Evolutionary conservation across 2,888 invertebrate species (phyloP).

Genomic region (Drosophila buzzatii): DNA sequence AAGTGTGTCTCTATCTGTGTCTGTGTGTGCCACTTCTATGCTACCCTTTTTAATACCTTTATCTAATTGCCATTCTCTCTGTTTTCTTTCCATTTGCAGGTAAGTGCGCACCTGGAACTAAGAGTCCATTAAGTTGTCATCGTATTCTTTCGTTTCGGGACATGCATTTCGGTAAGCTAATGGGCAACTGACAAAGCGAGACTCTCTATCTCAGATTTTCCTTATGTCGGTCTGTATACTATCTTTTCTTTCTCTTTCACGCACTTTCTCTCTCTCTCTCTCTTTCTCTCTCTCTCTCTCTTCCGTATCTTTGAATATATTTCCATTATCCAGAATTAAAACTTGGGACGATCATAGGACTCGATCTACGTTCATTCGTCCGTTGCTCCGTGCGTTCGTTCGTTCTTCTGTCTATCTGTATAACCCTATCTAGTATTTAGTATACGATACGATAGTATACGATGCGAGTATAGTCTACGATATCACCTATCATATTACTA

Average conservation of each 20-base stretch:
- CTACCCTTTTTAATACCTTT: slow-evolving; percentile 34
- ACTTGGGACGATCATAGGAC: background rate
- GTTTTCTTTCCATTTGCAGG: slow-evolving; percentile 45
- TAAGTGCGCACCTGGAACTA: slow-evolving; percentile 36
- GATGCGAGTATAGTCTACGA: no score
- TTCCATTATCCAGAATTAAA: background rate
- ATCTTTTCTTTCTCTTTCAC: background rate
- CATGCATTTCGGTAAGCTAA: slow-evolving; percentile 25
- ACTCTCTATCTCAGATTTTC: background rate
- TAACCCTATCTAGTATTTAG: background rate
- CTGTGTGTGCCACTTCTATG: slow-evolving; percentile 10
- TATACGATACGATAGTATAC: no score
- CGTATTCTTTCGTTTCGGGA: slow-evolving; percentile 3
- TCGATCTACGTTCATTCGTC: no score
- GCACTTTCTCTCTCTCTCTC: background rate
- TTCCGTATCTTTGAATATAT: background rate
- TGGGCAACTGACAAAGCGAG: background rate
- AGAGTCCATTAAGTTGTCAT: slow-evolving; percentile 1
- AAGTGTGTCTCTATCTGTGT: slow-evolving; percentile 28
- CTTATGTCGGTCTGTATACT: background rate
- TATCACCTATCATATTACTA: no score
- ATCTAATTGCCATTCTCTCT: slow-evolving; percentile 47
- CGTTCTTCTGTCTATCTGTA: background rate
- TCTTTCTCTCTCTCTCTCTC: background rate
- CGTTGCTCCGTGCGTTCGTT: background rate